Base-by-base conservation (phyloP, 2,113 vertebrate genomes). In the cattle (Bos taurus) region DNA sequence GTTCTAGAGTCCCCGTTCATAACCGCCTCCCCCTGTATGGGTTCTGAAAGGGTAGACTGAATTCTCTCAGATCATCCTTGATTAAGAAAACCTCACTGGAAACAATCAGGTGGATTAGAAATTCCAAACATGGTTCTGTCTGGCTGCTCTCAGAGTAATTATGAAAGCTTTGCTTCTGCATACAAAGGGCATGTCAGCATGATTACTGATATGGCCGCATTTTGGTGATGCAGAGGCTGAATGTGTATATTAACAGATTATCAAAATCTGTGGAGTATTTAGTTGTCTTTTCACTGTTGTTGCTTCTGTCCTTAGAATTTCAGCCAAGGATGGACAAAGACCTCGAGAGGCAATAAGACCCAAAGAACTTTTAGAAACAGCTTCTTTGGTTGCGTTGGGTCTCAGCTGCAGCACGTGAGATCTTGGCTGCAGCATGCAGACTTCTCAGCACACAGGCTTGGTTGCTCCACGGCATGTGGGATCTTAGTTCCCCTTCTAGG, bases 91-190 rank as follows among this genome's bases (percentile, higher is more conserved):
- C 26, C 33, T 67, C 62, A 21, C 43, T 48, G 14, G 59, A 94
- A 84, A 78, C 46, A 80, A n/a, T 91, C n/a, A 78, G 4, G 4
- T 88, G 48, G 11, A 88, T 62, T 64, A 92, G 90, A 94, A 90
- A 85, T 96, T 83, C 59, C 43, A 80, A 94, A 60, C 60, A n/a
- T 59, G 93, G 23, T 40, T 96, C 33, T 48, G 19, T 81, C 64
- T 56, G 89, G 16, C 43, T 95, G 52, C 25, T 90, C 5, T 56
- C 88, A 86, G 36, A 57, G 3, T 85, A 56, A 85, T 62, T 40
- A 50, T 36, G 74, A 87, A 96, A 90, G 57, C 40, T 84, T 88
- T n/a, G 54, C 78, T 93, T 91, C 78, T 91, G 17, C 84, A 46
- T 62, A 16, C 46, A 52, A 59, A 90, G 30, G 36, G 17, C n/a